phyloP scores from a whole-genome alignment of 2,888 invertebrate genomes.

The Tuberolachnus salignus region DNA sequence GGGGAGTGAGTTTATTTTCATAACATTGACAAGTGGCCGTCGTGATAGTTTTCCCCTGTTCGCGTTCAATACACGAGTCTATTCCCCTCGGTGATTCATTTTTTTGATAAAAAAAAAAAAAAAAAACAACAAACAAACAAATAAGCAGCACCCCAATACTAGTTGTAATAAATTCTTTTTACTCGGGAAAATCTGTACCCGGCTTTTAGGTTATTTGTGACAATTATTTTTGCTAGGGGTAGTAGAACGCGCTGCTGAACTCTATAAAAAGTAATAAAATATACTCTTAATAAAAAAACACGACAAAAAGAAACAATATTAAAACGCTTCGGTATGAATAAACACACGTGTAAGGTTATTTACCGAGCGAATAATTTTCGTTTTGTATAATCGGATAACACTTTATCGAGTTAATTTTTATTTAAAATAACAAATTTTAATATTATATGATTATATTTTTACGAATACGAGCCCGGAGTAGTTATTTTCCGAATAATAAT shows the following conservation, averaged over 20 bases:
- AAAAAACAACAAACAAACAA: too few relatives aligned
- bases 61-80: constrained; percentile 6
- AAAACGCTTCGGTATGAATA: background rate
- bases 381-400: too few relatives aligned
- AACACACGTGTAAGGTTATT: too few relatives aligned
- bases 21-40: constrained; percentile 19
- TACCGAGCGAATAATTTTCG: too few relatives aligned
- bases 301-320: constrained; percentile 2
- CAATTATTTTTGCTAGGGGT: constrained; percentile 34
- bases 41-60: constrained; percentile 24
- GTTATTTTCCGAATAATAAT: too few relatives aligned
- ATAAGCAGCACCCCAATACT: constrained; percentile 36
- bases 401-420: too few relatives aligned
- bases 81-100: constrained; percentile 22
- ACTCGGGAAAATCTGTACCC: constrained; percentile 30
- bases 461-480: too few relatives aligned
- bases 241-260: background rate
- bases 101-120: constrained; percentile 1
- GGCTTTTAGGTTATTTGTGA: constrained; percentile 38
- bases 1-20: constrained; percentile 18
- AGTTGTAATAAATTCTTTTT: constrained; percentile 4
- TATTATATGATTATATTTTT: too few relatives aligned
- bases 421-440: too few relatives aligned
- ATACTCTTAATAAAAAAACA: background rate
- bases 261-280: too few relatives aligned